Percentiles rank a stretch among this genome's conserved stretches.
Evolutionary conservation across 2,113 vertebrate species (phyloP).

Genomic region (Raja brachyura): DNA sequence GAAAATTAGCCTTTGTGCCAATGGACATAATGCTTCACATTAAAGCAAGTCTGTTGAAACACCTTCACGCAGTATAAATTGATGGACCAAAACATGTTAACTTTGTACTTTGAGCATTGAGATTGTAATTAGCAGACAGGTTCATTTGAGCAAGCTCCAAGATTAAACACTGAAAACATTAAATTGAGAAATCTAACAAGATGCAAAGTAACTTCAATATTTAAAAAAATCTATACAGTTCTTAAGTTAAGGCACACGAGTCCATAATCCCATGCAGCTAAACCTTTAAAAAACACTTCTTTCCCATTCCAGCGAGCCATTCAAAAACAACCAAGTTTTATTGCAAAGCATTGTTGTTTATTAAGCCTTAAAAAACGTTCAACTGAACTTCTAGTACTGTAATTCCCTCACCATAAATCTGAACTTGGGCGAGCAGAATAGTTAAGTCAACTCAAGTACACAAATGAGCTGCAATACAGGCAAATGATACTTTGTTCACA

Average conservation of each 20-base stretch:
- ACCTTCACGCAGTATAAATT: neutral
- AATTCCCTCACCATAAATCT: neutral
- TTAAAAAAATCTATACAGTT: neutral
- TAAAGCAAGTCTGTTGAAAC: conserved; percentile 7
- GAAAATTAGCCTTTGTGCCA: neutral
- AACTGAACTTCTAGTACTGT: neutral
- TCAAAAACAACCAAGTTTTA: neutral
- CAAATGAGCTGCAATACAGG: neutral
- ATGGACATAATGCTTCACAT: neutral
- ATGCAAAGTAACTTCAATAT: neutral
- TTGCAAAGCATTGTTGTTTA: neutral
- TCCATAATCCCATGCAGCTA: neutral
- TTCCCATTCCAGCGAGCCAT: neutral
- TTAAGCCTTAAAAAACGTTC: neutral
- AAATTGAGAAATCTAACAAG: conserved; percentile 2
- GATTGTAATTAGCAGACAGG: neutral
- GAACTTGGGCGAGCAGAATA: neutral
- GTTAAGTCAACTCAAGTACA: neutral
- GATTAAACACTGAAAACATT: conserved; percentile 28
- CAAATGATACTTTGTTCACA: neutral
- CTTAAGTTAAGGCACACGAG: neutral
- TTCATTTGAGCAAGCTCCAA: neutral
- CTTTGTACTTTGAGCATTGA: conserved; percentile 6
- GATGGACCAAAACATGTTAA: neutral
- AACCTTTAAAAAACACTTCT: neutral